These are phyloP conservation scores for Chionomys nivalis DNA, from an alignment of 2,113 vertebrate species.

Conservation along the genomic window DNA sequence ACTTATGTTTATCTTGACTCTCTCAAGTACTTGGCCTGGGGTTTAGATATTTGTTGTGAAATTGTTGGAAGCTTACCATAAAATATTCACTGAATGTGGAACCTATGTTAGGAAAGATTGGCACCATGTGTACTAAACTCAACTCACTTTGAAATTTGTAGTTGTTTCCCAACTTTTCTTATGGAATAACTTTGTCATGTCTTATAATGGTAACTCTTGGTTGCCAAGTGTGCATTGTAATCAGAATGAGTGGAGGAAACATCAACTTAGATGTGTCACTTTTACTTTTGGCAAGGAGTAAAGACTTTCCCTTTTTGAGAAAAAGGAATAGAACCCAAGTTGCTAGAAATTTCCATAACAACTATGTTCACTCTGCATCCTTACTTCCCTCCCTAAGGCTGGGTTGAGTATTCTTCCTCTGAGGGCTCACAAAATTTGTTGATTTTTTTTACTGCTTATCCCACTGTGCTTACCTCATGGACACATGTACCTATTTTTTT, in stretches of 20 bases:
- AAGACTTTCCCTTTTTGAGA: conserved; percentile 24
- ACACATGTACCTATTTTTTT: not conserved
- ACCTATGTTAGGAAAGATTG: conserved; percentile 60
- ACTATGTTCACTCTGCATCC: not conserved
- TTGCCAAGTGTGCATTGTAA: conserved; percentile 39
- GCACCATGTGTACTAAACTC: conserved; percentile 44
- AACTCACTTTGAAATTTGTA: conserved; percentile 29
- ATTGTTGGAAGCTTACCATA: conserved; percentile 53
- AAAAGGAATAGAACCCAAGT: conserved; percentile 18
- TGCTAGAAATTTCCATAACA: conserved; percentile 29
- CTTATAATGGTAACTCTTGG: conserved; percentile 32
- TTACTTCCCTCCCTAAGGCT: not conserved
- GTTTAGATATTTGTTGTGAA: conserved; percentile 60
- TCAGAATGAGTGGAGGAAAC: conserved; percentile 43
- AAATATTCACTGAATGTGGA: conserved; percentile 62
- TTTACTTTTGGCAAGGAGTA: conserved; percentile 50
- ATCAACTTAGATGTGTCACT: conserved; percentile 22
- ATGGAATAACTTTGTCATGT: conserved; percentile 19
- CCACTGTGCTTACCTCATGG: not conserved
- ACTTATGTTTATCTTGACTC: conserved; percentile 59
- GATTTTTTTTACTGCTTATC: not conserved
- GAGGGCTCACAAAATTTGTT: not conserved
- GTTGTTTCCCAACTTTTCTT: conserved; percentile 44
- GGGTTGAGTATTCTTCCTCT: not conserved
- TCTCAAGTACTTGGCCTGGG: conserved; percentile 32